phyloP scores from a whole-genome alignment of 2,113 vertebrate genomes.

The Lethenteron reissneri region DNA sequence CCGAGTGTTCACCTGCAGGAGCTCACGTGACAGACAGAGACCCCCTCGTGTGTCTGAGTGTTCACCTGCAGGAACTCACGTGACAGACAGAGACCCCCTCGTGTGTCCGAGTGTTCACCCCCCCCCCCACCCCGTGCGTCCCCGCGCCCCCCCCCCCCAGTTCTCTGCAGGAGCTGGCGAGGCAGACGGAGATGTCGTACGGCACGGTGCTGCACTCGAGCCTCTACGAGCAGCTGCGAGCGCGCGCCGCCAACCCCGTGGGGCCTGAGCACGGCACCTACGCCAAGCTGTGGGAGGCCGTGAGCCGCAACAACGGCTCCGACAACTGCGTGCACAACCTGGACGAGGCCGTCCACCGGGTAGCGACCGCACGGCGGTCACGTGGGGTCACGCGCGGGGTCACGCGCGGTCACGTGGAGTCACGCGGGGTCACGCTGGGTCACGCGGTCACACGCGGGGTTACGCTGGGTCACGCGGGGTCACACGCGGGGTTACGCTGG shows the following conservation, averaged over 20 bases:
- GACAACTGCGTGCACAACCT: constrained; percentile 88
- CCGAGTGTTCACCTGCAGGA: no score
- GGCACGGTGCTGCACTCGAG: constrained; percentile 86
- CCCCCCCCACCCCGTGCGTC: neutral
- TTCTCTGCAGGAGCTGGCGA: constrained; percentile 84
- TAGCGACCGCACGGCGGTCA: constrained; percentile 16
- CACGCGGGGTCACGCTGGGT: no score
- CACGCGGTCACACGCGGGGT: no score
- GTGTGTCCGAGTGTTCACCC: no score
- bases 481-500: no score
- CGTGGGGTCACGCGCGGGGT: no score
- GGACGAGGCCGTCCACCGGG: constrained; percentile 74
- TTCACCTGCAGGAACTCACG: no score
- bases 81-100: no score
- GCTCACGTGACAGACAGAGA: no score
- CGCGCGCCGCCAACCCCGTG: constrained; percentile 87
- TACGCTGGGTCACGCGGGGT: no score
- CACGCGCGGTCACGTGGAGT: no score
- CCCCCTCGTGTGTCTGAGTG: no score
- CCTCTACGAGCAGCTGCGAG: constrained; percentile 77
- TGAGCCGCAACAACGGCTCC: constrained; percentile 67
- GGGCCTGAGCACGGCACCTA: constrained; percentile 84
- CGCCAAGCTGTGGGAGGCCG: constrained; percentile 94
- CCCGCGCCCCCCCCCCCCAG: constrained; percentile 19
- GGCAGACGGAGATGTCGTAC: constrained; percentile 83